These are phyloP conservation scores for Papilio polytes DNA, from an alignment of 1,140 invertebrate genomes.

Conservation along the genomic window DNA sequence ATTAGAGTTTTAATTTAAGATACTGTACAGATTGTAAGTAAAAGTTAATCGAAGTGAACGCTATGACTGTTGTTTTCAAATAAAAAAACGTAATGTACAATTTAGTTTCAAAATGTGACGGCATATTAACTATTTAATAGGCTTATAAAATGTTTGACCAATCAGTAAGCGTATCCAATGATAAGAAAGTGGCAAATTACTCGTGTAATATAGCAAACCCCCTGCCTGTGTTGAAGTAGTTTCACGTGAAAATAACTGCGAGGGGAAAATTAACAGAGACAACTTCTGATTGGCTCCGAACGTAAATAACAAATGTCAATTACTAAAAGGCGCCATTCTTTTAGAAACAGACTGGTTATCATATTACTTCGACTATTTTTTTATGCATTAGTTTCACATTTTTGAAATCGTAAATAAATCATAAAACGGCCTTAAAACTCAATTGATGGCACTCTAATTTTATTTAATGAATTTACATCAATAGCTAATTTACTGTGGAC, in stretches of 20 bases:
- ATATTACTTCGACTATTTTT: neutral
- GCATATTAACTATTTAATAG: too few relatives aligned
- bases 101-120: too few relatives aligned
- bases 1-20: neutral
- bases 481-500: too few relatives aligned
- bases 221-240: neutral
- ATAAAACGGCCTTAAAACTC: neutral
- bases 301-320: neutral
- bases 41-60: neutral
- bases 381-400: neutral
- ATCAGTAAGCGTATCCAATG: too few relatives aligned
- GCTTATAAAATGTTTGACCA: too few relatives aligned
- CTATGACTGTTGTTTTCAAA: neutral
- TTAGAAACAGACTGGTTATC: neutral
- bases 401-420: neutral
- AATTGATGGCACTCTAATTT: too few relatives aligned
- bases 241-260: neutral
- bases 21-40: neutral
- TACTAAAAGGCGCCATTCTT: neutral
- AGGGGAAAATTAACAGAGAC: neutral
- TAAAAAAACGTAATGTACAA: too few relatives aligned
- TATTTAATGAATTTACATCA: too few relatives aligned
- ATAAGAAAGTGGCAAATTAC: neutral
- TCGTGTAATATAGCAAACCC: neutral
- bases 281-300: conserved; percentile 22